Evolutionary conservation across 2,888 invertebrate genomes (phyloP).

Genomic region (Ornithoptera alexandrae): DNA sequence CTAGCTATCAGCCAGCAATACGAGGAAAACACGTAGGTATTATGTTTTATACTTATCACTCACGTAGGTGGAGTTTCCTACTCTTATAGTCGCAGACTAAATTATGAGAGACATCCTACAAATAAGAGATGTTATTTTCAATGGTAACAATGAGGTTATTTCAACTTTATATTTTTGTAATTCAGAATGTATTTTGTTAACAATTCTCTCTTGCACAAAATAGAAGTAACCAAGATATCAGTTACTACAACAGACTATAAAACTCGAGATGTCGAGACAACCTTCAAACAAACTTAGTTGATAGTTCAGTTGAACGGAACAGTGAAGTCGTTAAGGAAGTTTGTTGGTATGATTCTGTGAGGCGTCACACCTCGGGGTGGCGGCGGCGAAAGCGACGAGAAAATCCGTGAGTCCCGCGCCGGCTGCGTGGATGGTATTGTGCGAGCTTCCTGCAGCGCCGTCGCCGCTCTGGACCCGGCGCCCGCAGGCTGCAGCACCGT

Average conservation of each 20-base stretch:
- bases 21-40: slow-evolving; percentile 72
- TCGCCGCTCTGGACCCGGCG: slow-evolving; percentile 88
- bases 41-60: slow-evolving; percentile 56
- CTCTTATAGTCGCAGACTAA: slow-evolving; percentile 48
- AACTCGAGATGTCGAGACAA: slow-evolving; percentile 38
- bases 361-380: slow-evolving; percentile 84
- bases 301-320: slow-evolving; percentile 67
- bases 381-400: slow-evolving; percentile 85
- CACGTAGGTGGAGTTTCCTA: slow-evolving; percentile 64
- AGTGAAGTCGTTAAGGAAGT: slow-evolving; percentile 74
- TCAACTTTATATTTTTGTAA: slow-evolving; percentile 10
- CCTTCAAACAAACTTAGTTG: slow-evolving; percentile 77
- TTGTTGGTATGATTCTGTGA: slow-evolving; percentile 55
- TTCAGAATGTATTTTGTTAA: slow-evolving; percentile 3
- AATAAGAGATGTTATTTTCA: slow-evolving; percentile 51
- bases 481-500: slow-evolving; percentile 92
- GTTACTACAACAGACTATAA: background rate
- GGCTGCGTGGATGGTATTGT: slow-evolving; percentile 75
- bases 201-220: background rate
- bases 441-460: slow-evolving; percentile 87
- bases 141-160: slow-evolving; percentile 36
- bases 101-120: slow-evolving; percentile 59
- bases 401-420: slow-evolving; percentile 69
- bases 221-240: slow-evolving; percentile 1
- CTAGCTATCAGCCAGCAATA: slow-evolving; percentile 63